phyloP scores from a whole-genome alignment of 1,140 invertebrate species.

The Daktulosphaira vitifoliae region DNA sequence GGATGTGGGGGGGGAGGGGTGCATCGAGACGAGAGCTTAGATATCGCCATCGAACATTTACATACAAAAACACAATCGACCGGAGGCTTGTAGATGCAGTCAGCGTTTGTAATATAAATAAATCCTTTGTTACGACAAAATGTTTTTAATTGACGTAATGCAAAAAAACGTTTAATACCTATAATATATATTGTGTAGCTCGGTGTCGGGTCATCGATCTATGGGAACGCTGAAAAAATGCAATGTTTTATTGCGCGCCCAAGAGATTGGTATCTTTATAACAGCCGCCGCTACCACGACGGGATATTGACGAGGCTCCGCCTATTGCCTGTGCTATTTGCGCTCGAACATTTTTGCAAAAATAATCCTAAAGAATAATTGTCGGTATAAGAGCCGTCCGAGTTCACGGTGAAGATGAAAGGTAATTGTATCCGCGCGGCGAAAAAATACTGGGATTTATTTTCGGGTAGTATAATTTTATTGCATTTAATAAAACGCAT shows the following conservation, averaged over 20 bases:
- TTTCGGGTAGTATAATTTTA: too few species aligned
- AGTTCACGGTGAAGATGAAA: too few species aligned
- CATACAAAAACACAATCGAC: constrained; percentile 32
- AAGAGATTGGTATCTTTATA: too few species aligned
- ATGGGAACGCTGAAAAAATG: constrained; percentile 8
- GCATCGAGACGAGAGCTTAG: background rate
- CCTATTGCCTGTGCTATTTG: too few species aligned
- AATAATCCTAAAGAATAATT: too few species aligned
- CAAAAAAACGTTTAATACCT: constrained; percentile 3
- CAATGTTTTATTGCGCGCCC: constrained; percentile 8
- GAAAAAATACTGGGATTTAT: too few species aligned
- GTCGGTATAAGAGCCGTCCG: too few species aligned
- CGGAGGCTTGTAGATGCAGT: background rate
- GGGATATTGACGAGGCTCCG: too few species aligned
- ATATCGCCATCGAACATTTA: constrained; percentile 11
- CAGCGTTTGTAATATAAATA: background rate
- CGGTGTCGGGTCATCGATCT: constrained; percentile 29
- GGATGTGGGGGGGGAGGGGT: background rate
- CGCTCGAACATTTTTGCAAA: too few species aligned
- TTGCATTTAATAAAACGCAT: too few species aligned
- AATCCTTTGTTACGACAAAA: constrained; percentile 31
- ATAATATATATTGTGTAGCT: background rate
- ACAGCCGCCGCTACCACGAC: too few species aligned
- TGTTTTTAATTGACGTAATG: constrained; percentile 31
- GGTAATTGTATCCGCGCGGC: too few species aligned